Percentiles rank a stretch among this genome's conserved stretches.
phyloP scores from a whole-genome alignment of 2,797 vertebrate species.

The Amphiprion clarkii region DNA sequence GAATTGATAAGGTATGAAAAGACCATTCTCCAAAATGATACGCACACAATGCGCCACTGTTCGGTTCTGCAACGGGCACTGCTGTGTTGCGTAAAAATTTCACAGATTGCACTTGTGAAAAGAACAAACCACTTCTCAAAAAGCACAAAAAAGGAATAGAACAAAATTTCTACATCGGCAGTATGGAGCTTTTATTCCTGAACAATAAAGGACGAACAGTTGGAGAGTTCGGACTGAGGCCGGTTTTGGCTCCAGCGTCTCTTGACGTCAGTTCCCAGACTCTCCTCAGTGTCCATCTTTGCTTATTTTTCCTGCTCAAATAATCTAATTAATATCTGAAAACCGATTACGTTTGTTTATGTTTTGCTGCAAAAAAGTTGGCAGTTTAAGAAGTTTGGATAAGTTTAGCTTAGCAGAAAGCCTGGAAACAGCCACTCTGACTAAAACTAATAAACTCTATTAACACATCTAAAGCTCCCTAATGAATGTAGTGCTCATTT shows the following conservation, averaged over 20 bases:
- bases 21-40: constrained; percentile 48
- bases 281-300: neutral
- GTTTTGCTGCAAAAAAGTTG: neutral
- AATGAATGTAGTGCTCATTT: neutral
- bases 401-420: neutral
- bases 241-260: constrained; percentile 7
- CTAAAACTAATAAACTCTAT: neutral
- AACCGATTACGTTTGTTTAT: neutral
- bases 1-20: constrained; percentile 54
- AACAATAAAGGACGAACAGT: neutral
- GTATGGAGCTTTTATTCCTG: neutral
- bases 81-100: constrained; percentile 33
- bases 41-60: constrained; percentile 31
- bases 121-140: constrained; percentile 29
- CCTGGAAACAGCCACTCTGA: neutral
- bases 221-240: neutral
- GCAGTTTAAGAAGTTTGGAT: neutral
- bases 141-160: constrained; percentile 1
- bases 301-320: neutral
- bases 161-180: neutral
- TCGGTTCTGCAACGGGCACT: constrained; percentile 26
- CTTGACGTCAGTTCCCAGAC: neutral
- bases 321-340: neutral
- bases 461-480: neutral
- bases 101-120: neutral